Evolutionary conservation across 2,888 invertebrate genomes (phyloP).

Genomic region (Argyresthia goedartella): DNA sequence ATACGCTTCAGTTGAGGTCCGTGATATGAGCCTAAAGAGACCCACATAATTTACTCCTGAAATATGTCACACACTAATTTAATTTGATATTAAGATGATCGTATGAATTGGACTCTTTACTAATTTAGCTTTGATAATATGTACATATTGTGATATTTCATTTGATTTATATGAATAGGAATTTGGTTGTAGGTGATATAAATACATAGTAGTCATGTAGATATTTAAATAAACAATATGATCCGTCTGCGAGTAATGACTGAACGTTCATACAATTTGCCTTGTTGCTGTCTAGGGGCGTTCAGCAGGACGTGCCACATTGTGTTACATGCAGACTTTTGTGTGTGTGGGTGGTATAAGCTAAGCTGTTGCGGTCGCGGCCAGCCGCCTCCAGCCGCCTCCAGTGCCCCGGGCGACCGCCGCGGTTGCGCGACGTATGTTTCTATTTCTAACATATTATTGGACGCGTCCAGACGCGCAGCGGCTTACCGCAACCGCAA

Average conservation of each 20-base stretch:
- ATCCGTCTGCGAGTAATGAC: conserved; percentile 33
- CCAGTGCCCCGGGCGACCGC: too few relatives aligned
- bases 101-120: conserved; percentile 3
- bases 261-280: conserved; percentile 30
- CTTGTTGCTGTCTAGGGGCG: conserved; percentile 11
- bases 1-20: too few relatives aligned
- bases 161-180: conserved; percentile 61
- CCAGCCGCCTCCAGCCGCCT: too few relatives aligned
- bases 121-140: conserved; percentile 42
- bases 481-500: too few relatives aligned
- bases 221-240: conserved; percentile 9
- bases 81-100: conserved; percentile 38
- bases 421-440: too few relatives aligned
- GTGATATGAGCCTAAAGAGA: too few relatives aligned
- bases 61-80: conserved; percentile 1
- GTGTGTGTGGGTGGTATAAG: too few relatives aligned
- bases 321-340: too few relatives aligned
- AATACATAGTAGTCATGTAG: conserved; percentile 5
- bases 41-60: background rate
- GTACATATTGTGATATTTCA: conserved; percentile 71
- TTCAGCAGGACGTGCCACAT: conserved; percentile 15
- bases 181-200: conserved; percentile 16
- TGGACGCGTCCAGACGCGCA: too few relatives aligned
- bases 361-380: too few relatives aligned
- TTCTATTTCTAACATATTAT: too few relatives aligned